Base-by-base conservation (phyloP, 2,888 invertebrate genomes). In the Cenopis cana region DNA sequence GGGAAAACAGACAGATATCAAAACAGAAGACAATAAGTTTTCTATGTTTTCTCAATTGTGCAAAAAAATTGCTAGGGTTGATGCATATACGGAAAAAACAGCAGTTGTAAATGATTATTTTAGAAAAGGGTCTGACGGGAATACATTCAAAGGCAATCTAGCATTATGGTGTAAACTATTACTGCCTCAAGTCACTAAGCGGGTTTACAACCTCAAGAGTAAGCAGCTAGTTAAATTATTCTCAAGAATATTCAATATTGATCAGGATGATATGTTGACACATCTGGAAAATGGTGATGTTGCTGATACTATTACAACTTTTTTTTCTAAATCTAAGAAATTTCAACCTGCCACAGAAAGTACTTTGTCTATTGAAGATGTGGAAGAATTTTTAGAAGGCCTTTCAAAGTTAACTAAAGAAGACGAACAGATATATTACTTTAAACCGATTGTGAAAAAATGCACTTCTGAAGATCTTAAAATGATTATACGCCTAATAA, bases 141-240 rank as follows among this genome's bases (percentile, higher is more conserved):
- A 91, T 49, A 91, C 94, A 11, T 98, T 97, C 83, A 94, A 96
- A 81, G 97, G 98, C 2, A 96, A 98, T 86, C 85, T 97, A 36
- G 92, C 95, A 56, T 89, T 98, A 55, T 97, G 98, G 97, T 95
- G 98, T 83, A 96, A 96, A 80, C 88, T 98, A 76, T 88, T 99
- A 24, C 89, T 99, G 64, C 99, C 98, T 0, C 96, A 96, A 59
- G 96, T 96, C 33, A 94, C 95, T 14, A 98, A 98, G 85, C 94
- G 97, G 73, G 95, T 98, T 41, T 99, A 98, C 85, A 98, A 99
- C 91, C 91, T 99, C 61, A 98, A 98, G 91, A 98, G 97, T 83
- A 98, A 98, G 85, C 98, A 98, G 82, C 93, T 99, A 67, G 93
- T 98, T 0, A 98, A 99, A 89, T 88, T 98, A 56, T 98, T 98